Conservation (phyloP, 1,140 invertebrate species). For the Nephotettix cincticeps region DNA sequence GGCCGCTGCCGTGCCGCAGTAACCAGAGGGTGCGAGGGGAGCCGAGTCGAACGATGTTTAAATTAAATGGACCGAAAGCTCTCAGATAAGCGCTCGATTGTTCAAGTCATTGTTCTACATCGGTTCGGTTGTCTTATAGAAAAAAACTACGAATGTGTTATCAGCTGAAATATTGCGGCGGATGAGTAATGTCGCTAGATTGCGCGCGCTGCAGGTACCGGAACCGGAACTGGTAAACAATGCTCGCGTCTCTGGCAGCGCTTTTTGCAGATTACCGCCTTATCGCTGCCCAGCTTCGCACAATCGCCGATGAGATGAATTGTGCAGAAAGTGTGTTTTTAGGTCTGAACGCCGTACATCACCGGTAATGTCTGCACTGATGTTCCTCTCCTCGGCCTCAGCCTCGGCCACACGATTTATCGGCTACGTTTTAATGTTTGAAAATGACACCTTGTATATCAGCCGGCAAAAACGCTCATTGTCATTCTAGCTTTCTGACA, state of each 20-base stretch:
- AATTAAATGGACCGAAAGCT: conserved; percentile 31
- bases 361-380: background rate
- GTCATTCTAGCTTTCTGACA: no score
- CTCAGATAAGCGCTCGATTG: conserved; percentile 26
- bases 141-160: conserved; percentile 18
- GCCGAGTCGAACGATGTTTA: conserved; percentile 27
- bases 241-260: background rate
- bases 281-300: background rate
- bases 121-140: conserved; percentile 9
- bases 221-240: background rate
- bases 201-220: no score
- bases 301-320: background rate
- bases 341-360: background rate
- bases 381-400: background rate
- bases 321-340: conserved; percentile 19
- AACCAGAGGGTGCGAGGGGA: background rate
- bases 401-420: no score
- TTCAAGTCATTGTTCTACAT: conserved; percentile 21
- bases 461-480: no score
- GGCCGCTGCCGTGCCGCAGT: no score
- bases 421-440: no score
- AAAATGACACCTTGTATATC: no score
- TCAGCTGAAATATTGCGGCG: conserved; percentile 15
- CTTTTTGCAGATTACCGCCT: background rate
- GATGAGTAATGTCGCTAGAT: background rate